Conservation (phyloP, 1,140 invertebrate genomes). For the Hypsibius dujardini region DNA sequence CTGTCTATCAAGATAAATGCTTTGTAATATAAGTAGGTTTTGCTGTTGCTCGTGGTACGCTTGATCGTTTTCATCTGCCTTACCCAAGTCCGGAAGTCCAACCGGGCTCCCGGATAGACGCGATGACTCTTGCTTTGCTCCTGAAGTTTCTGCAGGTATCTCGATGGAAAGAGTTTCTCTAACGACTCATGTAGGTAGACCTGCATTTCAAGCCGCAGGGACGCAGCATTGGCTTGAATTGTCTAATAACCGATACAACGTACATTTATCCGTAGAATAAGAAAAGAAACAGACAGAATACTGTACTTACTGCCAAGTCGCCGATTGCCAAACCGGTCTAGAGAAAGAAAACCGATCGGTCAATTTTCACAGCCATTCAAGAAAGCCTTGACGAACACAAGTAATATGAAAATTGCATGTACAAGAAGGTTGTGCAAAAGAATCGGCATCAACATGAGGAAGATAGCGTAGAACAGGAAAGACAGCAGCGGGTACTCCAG, state of each 20-base stretch:
- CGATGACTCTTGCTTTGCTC: too few species aligned
- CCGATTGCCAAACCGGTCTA: constrained; percentile 15
- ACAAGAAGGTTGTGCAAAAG: constrained; percentile 9
- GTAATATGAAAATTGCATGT: not conserved
- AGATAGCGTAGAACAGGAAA: constrained; percentile 9
- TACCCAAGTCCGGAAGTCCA: too few species aligned
- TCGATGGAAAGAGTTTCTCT: not conserved
- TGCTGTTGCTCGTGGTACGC: too few species aligned
- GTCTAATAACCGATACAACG: too few species aligned
- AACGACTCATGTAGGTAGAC: constrained; percentile 10
- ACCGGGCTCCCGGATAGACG: too few species aligned
- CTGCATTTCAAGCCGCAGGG: constrained; percentile 9
- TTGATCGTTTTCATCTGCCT: too few species aligned
- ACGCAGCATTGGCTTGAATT: not conserved
- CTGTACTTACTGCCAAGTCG: too few species aligned
- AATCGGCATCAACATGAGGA: constrained; percentile 8
- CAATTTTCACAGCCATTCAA: not conserved
- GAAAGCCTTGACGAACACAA: not conserved
- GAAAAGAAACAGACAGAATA: too few species aligned
- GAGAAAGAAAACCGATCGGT: not conserved
- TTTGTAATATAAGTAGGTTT: too few species aligned
- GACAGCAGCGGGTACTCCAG: not conserved
- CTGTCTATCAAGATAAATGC: too few species aligned
- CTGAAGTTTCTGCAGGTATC: too few species aligned
- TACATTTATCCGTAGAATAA: too few species aligned